Evolutionary conservation across 2,113 vertebrate genomes (phyloP), one percentile per base, ranked within the genome.

Genomic region (Ammodytes marinus): DNA sequence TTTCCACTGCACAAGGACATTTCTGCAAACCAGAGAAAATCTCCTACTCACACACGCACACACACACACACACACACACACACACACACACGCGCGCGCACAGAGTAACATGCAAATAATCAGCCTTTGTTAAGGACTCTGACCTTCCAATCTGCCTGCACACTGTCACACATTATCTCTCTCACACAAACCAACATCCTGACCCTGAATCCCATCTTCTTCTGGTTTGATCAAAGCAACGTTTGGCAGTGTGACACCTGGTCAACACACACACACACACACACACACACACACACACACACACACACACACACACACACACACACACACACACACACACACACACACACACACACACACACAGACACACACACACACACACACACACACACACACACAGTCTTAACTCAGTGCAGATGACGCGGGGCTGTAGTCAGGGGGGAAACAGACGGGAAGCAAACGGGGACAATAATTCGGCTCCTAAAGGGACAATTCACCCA

Each of bases 391-490:
- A 64, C 7, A 2, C n/a, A 42, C 19, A 35, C 66, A 64, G 47
- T 37, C 15, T 9, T 82, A 85, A 85, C 71, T 69, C n/a, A 8
- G 68, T 77, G 69, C 86, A 82, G 83, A 80, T 77, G 79, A 66
- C 9, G 46, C 9, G 37, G 9, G 39, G 39, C 49, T 73, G 52
- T 50, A 42, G 58, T 71, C 19, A 5, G 40, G 58, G 54, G 39
- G 53, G 39, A 35, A 45, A 37, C 17, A 7, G 11, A 42, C n/a
- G 19, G 52, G 60, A 72, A 67, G 47, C 43, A 72, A 55, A 42
- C 59, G 27, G 61, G 55, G 73, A 77, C 73, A 35, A 73, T 53
- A 50, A 27, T 14, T 59, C 9, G 5, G 61, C 35, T 85, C 71
- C 75, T 76, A 76, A 76, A 82, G 82, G 57, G 61, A 82, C 71